These are phyloP conservation scores for Eustalomyia histrio DNA, from an alignment of 2,888 invertebrate genomes.

Conservation along the genomic window DNA sequence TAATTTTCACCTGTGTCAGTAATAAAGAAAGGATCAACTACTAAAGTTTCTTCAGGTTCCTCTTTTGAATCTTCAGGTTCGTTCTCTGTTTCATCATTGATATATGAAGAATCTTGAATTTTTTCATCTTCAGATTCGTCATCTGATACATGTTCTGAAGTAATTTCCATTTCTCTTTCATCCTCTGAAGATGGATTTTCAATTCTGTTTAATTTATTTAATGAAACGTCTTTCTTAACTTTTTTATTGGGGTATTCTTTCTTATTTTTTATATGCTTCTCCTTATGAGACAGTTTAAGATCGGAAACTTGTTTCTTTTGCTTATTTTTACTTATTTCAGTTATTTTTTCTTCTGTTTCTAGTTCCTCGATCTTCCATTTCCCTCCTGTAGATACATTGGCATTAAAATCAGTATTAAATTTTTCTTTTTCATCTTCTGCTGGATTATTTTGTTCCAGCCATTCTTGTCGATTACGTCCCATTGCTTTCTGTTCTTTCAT, in stretches of 20 bases:
- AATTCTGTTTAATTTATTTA: background rate
- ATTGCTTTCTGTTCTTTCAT: slow-evolving; percentile 70
- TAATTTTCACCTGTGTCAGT: slow-evolving; percentile 77
- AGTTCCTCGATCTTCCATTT: slow-evolving; percentile 50
- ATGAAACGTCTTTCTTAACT: background rate
- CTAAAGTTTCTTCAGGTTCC: slow-evolving; percentile 64
- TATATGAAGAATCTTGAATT: background rate
- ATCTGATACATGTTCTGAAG: background rate
- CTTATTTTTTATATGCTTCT: slow-evolving; percentile 2
- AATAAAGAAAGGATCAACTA: slow-evolving; percentile 77
- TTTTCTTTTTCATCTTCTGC: background rate
- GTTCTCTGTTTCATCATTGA: background rate
- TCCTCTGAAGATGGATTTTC: background rate
- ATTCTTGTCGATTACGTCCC: slow-evolving; percentile 71
- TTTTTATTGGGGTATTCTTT: background rate
- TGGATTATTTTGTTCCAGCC: slow-evolving; percentile 72
- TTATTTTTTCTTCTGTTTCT: background rate
- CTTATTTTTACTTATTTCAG: background rate
- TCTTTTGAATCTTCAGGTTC: slow-evolving; percentile 22
- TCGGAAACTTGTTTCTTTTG: background rate
- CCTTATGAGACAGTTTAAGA: slow-evolving; percentile 12
- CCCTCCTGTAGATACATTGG: slow-evolving; percentile 32
- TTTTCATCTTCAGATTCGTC: background rate
- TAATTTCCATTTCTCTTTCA: background rate
- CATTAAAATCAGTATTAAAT: background rate